Base-by-base conservation (phyloP, 2,888 invertebrate species). In the Argyresthia albistria region DNA sequence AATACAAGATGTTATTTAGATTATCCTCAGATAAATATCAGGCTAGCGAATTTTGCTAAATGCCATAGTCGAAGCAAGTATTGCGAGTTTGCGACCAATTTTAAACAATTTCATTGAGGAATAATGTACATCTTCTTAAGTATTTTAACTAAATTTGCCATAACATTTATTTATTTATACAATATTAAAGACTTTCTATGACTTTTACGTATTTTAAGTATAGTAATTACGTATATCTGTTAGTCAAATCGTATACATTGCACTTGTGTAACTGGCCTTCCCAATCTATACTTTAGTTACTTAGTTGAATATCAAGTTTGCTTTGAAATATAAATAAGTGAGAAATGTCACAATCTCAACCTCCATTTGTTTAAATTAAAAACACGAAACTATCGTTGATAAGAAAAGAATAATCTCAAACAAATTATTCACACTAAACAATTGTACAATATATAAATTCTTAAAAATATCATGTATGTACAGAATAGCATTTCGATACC, bases 231-330 rank as follows among this genome's bases (percentile, higher is more conserved):
- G 86, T 87, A 87, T 87, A 86, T 86, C 78, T 80, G 83, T 84
- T 79, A 72, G 84, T 79, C 84, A 79, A 86, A 86, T 88, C 88
- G 88, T 88, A 88, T 88, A 88, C 88, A 88, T 88, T 88, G 88
- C 88, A 88, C 88, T 80, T 80, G 80, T 80, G 76, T 69, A 80
- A 88, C 87, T 88, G 88, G 88, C 87, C 88, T 84, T 75, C 69
- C 76, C 69, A 67, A 70, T 73, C 77, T 76, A 76, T 50, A 50
- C 43, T 47, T 10, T 37, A 49, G 14, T 11, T 15, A 69, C 59
- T 64, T 61, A 61, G 59, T 66, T 63, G 58, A 65, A 63, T 64
- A 42, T 25, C 9, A 51, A 14, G 8, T 16, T 43, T 14, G 8
- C 16, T 16, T 16, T 51, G 25, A 25, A 25, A 25, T 25, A 25